Base-by-base conservation (phyloP, 2,113 vertebrate genomes). In the Lanius collurio region DNA sequence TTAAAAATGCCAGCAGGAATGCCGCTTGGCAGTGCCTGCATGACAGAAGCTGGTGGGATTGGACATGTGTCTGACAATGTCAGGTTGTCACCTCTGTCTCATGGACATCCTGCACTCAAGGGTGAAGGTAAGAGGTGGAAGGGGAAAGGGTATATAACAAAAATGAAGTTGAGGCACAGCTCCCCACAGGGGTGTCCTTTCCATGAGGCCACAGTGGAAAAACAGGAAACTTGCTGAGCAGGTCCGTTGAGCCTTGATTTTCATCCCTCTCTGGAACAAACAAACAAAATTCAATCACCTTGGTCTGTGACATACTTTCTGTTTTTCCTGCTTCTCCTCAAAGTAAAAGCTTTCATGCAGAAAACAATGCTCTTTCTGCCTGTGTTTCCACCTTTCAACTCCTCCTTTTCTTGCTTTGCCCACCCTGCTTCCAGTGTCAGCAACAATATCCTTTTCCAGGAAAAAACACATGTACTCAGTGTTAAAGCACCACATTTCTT, bases 241-340 rank as follows among this genome's bases (percentile, higher is more conserved):
- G 4, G 17, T 75, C 65, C 60, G 24, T 28, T 4, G 9, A 63
- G 30, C 28, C 65, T 78, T 1, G 10, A 87, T 33, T 76, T 91
- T 76, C 33, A 46, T 9, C n/a, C 14, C 22, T 90, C 67, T 69
- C 57, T 76, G 41, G 37, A 87, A 73, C 39, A 65, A 76, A 87
- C 27, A 79, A 71, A 82, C 15, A 62, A 68, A 69, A 81, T 60
- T 82, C 47, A 56, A 1, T 81, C 75, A 95, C 73, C 90, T 94
- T 39, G 30, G 13, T 91, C 57, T 88, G n/a, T 56, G 87, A 78
- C 50, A 83, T 81, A 80, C 56, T 96, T 97, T 90, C 75, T 70
- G 53, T 83, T 96, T 95, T 84, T 31, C 57, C 50, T 33, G 26
- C 50, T 76, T 88, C n/a, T 79, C 9, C 42, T 70, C 2, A 6